Conservation (phyloP, 2,797 vertebrate genomes). For the Heliangelus exortis region DNA sequence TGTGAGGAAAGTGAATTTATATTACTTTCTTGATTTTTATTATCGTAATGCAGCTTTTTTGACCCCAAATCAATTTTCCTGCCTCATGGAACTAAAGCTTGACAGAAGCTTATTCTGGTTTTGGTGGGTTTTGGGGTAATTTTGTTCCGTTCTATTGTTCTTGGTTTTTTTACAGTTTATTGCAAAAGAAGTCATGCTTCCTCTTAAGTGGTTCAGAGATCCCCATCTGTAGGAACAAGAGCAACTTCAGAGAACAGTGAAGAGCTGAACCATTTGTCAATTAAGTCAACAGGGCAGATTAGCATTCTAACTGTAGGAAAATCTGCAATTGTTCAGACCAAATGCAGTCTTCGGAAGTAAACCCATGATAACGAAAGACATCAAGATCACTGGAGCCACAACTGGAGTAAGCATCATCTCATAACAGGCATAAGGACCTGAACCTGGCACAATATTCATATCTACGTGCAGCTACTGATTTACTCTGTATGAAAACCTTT, state of each 20-base stretch:
- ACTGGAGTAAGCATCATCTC: background rate
- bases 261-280: fast-evolving
- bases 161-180: background rate
- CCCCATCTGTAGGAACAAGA: background rate
- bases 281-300: background rate
- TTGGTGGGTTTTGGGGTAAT: background rate
- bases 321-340: background rate
- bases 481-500: background rate
- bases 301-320: background rate
- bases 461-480: background rate
- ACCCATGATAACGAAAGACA: background rate
- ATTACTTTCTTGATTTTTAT: background rate
- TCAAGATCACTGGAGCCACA: background rate
- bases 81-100: background rate
- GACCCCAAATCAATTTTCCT: background rate
- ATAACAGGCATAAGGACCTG: background rate
- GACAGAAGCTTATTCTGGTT: background rate
- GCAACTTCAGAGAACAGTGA: background rate
- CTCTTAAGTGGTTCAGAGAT: background rate
- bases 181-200: background rate
- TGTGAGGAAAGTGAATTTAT: background rate
- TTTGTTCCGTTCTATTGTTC: too few species aligned
- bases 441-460: background rate
- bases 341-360: background rate
- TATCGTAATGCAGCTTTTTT: background rate